phyloP scores from a whole-genome alignment of 1,140 invertebrate species.

The Penaeus chinensis region DNA sequence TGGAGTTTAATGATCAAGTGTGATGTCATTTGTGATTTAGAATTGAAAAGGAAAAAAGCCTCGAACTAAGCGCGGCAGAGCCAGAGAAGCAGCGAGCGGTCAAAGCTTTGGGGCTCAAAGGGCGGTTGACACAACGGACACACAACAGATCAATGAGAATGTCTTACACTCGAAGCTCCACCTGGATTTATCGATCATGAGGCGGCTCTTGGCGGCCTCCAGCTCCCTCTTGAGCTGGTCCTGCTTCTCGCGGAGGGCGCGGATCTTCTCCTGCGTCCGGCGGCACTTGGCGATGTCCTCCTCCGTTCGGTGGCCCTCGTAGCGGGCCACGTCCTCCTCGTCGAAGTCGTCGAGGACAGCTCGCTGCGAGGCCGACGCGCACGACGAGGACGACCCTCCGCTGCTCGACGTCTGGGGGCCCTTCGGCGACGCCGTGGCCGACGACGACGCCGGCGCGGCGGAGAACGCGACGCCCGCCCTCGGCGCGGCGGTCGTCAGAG shows the following conservation, averaged over 20 bases:
- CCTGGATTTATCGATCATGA: slow-evolving; percentile 72
- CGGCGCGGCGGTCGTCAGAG: not conserved
- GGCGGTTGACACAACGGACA: slow-evolving; percentile 11
- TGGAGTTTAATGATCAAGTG: slow-evolving; percentile 8
- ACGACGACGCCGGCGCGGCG: not conserved
- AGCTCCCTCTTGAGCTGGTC: slow-evolving; percentile 72
- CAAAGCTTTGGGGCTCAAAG: slow-evolving; percentile 6
- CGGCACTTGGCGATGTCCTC: slow-evolving; percentile 55
- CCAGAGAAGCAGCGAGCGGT: slow-evolving; percentile 9
- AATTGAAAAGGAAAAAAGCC: too few species aligned
- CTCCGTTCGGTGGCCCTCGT: slow-evolving; percentile 57
- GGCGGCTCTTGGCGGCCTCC: slow-evolving; percentile 66
- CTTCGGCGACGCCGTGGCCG: not conserved
- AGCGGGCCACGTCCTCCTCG: slow-evolving; percentile 60
- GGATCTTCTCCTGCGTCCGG: slow-evolving; percentile 69
- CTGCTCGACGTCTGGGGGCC: not conserved
- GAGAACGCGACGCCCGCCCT: not conserved
- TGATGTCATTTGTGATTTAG: not conserved
- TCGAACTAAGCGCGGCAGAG: not conserved
- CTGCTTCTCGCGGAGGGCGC: slow-evolving; percentile 71
- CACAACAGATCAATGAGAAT: slow-evolving; percentile 63
- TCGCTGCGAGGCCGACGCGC: not conserved
- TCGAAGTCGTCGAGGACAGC: slow-evolving; percentile 47
- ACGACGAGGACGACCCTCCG: not conserved
- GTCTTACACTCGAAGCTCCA: slow-evolving; percentile 76